phyloP scores from a whole-genome alignment of 2,888 invertebrate species.

The Sicus ferrugineus region DNA sequence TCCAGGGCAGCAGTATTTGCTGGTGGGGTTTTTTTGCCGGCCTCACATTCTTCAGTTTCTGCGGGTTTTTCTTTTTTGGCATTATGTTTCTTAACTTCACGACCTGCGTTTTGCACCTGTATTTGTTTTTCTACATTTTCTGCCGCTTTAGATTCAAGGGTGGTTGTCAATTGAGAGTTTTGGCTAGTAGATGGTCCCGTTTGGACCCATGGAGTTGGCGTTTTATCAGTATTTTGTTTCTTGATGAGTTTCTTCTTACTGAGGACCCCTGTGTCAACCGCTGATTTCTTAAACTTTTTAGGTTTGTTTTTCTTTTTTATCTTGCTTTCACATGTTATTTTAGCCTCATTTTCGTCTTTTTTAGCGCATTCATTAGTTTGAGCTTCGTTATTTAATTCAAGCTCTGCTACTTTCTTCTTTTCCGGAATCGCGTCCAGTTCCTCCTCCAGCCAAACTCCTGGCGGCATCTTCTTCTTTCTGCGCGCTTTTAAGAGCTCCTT shows the following conservation, averaged over 20 bases:
- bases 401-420: slow-evolving; percentile 38
- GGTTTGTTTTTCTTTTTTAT: not conserved
- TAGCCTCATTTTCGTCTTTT: not conserved
- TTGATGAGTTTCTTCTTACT: not conserved
- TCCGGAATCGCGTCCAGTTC: slow-evolving; percentile 44
- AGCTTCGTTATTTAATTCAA: slow-evolving; percentile 9
- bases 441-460: slow-evolving; percentile 55
- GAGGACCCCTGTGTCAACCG: not conserved
- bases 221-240: slow-evolving; percentile 1
- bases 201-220: no score
- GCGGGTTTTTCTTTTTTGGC: not conserved
- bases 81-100: no score
- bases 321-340: not conserved
- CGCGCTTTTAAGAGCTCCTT: slow-evolving; percentile 49
- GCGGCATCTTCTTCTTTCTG: slow-evolving; percentile 50
- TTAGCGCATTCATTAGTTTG: not conserved
- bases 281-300: not conserved
- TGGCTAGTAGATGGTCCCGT: no score
- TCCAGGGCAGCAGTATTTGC: slow-evolving; percentile 45
- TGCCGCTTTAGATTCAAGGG: not conserved
- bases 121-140: slow-evolving; percentile 16
- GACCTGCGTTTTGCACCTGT: no score
- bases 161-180: not conserved
- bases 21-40: not conserved
- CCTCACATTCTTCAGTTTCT: not conserved